Conservation (phyloP, 2,113 vertebrate genomes). For the Oxyura jamaicensis region DNA sequence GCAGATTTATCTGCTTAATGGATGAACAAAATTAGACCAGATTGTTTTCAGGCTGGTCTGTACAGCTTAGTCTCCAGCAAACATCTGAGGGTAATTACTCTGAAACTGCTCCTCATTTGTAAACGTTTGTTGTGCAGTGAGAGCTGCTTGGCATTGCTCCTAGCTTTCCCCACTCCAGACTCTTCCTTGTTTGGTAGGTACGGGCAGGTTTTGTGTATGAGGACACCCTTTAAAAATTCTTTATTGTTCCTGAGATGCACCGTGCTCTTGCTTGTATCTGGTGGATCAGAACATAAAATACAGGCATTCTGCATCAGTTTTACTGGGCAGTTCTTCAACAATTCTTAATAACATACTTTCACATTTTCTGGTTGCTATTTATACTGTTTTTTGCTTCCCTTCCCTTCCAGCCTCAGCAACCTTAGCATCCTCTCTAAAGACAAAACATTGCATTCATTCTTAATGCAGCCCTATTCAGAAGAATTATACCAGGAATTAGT, state of each 20-base stretch:
- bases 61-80: constrained; percentile 47
- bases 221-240: not conserved
- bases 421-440: not conserved
- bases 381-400: not conserved
- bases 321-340: not conserved
- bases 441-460: constrained; percentile 9
- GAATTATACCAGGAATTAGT: constrained; percentile 13
- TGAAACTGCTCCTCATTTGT: not conserved
- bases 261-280: not conserved
- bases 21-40: constrained; percentile 87
- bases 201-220: not conserved
- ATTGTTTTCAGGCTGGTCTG: constrained; percentile 66
- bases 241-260: not conserved
- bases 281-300: not conserved
- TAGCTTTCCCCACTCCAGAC: not conserved
- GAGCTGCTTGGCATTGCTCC: not conserved
- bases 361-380: not conserved
- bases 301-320: not conserved
- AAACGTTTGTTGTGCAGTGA: not conserved
- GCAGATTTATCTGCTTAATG: constrained; percentile 84
- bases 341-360: not conserved
- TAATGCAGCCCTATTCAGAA: not conserved
- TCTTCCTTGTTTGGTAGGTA: not conserved
- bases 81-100: constrained; percentile 21
- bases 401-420: not conserved